Evolutionary conservation across 2,113 vertebrate species (phyloP).

Genomic region (Bos indicus): DNA sequence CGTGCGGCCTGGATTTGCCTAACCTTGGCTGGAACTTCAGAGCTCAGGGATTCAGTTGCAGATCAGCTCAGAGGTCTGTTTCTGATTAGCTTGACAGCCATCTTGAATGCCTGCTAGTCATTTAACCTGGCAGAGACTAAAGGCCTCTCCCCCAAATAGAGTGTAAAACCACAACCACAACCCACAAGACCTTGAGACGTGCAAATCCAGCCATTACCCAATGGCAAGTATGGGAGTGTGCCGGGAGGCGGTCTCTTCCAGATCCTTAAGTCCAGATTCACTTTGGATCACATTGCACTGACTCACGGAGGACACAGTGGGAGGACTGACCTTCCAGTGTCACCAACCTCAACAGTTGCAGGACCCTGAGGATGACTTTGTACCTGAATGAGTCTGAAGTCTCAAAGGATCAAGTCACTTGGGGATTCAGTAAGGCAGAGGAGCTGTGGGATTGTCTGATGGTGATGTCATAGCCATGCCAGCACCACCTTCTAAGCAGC

Average conservation of each 20-base stretch:
- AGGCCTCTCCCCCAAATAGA: conserved; percentile 37
- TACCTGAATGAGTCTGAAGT: neutral
- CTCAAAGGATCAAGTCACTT: neutral
- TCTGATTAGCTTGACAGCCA: conserved; percentile 51
- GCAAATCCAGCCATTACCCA: conserved; percentile 34
- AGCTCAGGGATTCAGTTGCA: conserved; percentile 38
- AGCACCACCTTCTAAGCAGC: neutral
- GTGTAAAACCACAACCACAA: conserved; percentile 63
- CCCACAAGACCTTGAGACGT: neutral
- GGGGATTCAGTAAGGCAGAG: neutral
- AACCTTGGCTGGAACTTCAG: conserved; percentile 51
- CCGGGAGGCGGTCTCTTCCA: neutral
- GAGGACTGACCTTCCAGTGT: neutral
- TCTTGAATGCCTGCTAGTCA: conserved; percentile 49
- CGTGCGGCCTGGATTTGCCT: neutral
- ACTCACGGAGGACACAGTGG: neutral
- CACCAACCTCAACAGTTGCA: neutral
- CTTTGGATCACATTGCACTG: neutral
- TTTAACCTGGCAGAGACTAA: conserved; percentile 37
- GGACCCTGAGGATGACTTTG: neutral
- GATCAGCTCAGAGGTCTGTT: conserved; percentile 55
- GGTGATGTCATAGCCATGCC: neutral
- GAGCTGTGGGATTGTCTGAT: neutral
- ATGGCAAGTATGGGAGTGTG: neutral
- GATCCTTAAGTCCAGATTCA: neutral